phyloP scores from a whole-genome alignment of 2,888 invertebrate genomes.

The Minunthozetes semirufus region DNA sequence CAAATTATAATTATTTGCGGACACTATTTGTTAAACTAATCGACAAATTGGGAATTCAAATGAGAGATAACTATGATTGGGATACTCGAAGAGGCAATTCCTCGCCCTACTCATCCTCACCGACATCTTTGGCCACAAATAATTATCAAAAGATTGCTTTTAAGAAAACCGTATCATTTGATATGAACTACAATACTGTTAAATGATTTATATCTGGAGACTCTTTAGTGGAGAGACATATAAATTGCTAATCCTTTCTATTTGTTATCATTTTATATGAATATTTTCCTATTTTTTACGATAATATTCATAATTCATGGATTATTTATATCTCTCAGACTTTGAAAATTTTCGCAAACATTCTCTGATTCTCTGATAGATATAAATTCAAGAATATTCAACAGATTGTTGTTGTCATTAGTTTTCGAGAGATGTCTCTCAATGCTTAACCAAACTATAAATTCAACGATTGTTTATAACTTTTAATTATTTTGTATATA shows the following conservation, averaged over 20 bases:
- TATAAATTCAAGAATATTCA: too few relatives aligned
- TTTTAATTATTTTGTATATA: too few relatives aligned
- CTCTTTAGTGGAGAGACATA: not conserved
- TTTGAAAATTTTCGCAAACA: too few relatives aligned
- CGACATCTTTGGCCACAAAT: not conserved
- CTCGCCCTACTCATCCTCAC: not conserved
- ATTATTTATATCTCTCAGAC: too few relatives aligned
- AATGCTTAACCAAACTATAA: too few relatives aligned
- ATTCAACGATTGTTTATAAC: too few relatives aligned
- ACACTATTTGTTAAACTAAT: not conserved
- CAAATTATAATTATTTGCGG: conserved; percentile 14
- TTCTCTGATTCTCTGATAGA: too few relatives aligned
- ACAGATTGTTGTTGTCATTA: too few relatives aligned
- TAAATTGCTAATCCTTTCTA: not conserved
- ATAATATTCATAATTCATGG: too few relatives aligned
- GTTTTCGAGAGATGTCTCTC: too few relatives aligned
- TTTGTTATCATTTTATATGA: not conserved
- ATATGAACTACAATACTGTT: not conserved
- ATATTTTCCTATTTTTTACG: too few relatives aligned
- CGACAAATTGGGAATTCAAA: not conserved
- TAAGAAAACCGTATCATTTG: not conserved
- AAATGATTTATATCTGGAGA: not conserved
- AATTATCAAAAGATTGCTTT: not conserved
- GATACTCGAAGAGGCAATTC: not conserved
- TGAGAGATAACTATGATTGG: not conserved